These are phyloP conservation scores for Camponotus fellah DNA, from an alignment of 2,888 invertebrate genomes.

Conservation along the genomic window DNA sequence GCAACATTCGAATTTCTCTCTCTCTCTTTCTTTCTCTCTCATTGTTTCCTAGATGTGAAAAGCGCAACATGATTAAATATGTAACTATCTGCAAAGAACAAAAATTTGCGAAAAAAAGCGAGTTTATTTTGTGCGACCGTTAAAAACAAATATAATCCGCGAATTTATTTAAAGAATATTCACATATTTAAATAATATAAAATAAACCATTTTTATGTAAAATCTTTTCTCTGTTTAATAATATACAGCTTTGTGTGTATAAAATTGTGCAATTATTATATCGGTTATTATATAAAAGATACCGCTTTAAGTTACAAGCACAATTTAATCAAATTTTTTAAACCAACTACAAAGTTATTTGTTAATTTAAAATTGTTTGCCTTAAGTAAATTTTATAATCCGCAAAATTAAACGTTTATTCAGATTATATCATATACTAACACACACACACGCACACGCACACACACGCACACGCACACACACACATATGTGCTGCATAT, in stretches of 20 bases:
- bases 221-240: background rate
- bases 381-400: background rate
- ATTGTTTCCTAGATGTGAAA: background rate
- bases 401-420: background rate
- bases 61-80: background rate
- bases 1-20: background rate
- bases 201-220: background rate
- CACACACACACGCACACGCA: background rate
- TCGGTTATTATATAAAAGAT: background rate
- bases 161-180: background rate
- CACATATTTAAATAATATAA: background rate
- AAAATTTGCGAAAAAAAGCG: slow-evolving; percentile 1
- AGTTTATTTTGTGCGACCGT: background rate
- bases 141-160: background rate
- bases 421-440: background rate
- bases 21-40: background rate
- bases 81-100: background rate
- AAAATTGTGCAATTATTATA: background rate
- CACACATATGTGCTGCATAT: background rate
- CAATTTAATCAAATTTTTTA: background rate
- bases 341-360: background rate
- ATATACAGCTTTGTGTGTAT: background rate
- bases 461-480: background rate
- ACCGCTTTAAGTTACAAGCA: background rate
- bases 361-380: background rate